A percentile compares a stretch with the other conserved stretches of the same genome.
Conservation (phyloP, 92 coral and sea anemone species). For the Palythoa heliodiscus region DNA sequence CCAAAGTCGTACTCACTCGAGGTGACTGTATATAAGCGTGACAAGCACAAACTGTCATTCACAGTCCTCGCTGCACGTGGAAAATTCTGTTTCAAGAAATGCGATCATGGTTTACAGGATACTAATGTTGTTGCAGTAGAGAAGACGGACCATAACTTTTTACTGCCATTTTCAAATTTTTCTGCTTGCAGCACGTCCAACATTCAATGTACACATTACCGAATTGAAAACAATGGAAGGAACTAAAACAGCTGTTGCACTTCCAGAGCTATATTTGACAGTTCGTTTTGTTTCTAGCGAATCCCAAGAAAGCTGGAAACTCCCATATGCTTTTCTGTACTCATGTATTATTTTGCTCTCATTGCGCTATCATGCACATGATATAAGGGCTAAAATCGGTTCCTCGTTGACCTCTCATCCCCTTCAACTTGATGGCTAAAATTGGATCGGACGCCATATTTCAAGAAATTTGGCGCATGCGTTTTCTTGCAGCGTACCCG, state of each 20-base stretch:
- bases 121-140: not conserved
- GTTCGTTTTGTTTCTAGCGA: conserved; percentile 4
- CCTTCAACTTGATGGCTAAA: conserved; percentile 19
- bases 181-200: not conserved
- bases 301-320: conserved; percentile 21
- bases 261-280: not conserved
- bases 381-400: conserved; percentile 58
- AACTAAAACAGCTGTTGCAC: conserved; percentile 28
- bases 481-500: not conserved
- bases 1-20: not conserved
- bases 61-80: not conserved
- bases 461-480: conserved; percentile 2
- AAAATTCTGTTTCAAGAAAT: not conserved
- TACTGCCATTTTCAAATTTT: not conserved
- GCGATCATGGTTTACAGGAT: not conserved
- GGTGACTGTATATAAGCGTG: not conserved
- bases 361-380: conserved; percentile 69
- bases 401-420: conserved; percentile 13
- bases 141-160: not conserved
- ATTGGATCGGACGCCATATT: conserved; percentile 46
- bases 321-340: conserved; percentile 41
- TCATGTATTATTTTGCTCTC: conserved; percentile 62
- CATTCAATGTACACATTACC: not conserved
- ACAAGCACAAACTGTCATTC: not conserved
- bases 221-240: not conserved